A percentile compares a stretch with the other conserved stretches of the same genome.
Conservation (phyloP, 2,888 invertebrate species). For the Limnephilus rhombicus region DNA sequence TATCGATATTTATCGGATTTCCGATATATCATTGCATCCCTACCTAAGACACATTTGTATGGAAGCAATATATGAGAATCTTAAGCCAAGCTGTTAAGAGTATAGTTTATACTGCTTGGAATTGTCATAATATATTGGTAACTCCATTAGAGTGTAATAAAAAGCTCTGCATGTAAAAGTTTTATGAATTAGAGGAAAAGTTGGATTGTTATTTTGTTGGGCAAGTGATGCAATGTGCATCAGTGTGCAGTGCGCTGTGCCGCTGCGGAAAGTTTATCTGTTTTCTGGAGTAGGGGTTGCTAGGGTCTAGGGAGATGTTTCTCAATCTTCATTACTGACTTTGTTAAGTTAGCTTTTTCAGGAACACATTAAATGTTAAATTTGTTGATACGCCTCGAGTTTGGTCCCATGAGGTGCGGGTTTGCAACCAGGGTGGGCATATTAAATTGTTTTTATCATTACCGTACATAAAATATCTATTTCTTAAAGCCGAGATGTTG, state of each 20-base stretch:
- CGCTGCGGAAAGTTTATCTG: background rate
- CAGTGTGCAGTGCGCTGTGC: background rate
- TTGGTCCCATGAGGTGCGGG: background rate
- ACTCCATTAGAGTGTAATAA: background rate
- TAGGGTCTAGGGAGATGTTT: background rate
- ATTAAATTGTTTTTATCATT: no score
- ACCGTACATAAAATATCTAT: no score
- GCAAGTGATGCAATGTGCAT: background rate
- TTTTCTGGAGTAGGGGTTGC: background rate
- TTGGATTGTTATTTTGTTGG: conserved; percentile 9
- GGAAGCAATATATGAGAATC: no score
- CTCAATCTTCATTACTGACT: background rate
- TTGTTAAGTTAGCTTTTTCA: background rate
- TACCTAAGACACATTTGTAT: no score
- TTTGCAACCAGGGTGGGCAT: background rate
- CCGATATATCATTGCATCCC: no score
- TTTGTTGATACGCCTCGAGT: background rate
- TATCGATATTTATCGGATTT: no score
- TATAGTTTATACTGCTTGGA: no score
- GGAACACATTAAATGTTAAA: background rate
- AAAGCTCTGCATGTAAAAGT: background rate
- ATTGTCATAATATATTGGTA: background rate
- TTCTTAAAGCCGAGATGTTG: no score
- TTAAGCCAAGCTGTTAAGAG: no score
- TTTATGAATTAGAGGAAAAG: conserved; percentile 17